Conservation (phyloP, 2,888 invertebrate genomes). For the Theretra japonica region DNA sequence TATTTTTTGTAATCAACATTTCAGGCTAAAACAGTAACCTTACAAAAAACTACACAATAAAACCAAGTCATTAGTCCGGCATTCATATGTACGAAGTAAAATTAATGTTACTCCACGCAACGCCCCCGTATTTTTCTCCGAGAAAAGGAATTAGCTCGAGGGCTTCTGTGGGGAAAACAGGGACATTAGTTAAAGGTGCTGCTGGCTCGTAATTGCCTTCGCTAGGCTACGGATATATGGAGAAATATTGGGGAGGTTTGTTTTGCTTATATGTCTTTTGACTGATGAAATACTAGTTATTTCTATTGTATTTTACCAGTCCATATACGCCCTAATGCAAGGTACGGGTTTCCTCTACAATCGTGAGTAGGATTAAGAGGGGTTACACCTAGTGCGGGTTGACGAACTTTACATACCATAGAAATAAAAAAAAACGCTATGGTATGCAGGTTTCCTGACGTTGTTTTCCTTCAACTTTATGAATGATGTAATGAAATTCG, state of each 20-base stretch:
- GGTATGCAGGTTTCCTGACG: too few species aligned
- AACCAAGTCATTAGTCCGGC: not conserved
- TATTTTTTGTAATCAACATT: not conserved
- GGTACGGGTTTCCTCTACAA: too few species aligned
- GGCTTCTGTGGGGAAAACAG: conserved; percentile 55
- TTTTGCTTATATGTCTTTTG: not conserved
- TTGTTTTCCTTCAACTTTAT: too few species aligned
- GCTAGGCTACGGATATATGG: conserved; percentile 53
- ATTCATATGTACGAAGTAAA: conserved; percentile 1
- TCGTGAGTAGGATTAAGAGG: too few species aligned
- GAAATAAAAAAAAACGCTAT: too few species aligned
- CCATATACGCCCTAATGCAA: too few species aligned
- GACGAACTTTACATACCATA: too few species aligned
- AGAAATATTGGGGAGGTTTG: conserved; percentile 25
- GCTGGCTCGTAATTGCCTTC: conserved; percentile 60
- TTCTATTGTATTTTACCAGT: too few species aligned
- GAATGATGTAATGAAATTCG: too few species aligned
- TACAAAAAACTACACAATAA: not conserved
- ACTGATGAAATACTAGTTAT: not conserved
- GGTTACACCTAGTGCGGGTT: too few species aligned
- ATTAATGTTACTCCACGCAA: conserved; percentile 11
- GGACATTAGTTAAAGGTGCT: conserved; percentile 65
- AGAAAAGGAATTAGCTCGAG: conserved; percentile 24
- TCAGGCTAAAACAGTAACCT: not conserved
- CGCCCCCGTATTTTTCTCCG: conserved; percentile 29